Base-by-base conservation (phyloP, 2,888 invertebrate genomes). In the Nemapogon koenigi region DNA sequence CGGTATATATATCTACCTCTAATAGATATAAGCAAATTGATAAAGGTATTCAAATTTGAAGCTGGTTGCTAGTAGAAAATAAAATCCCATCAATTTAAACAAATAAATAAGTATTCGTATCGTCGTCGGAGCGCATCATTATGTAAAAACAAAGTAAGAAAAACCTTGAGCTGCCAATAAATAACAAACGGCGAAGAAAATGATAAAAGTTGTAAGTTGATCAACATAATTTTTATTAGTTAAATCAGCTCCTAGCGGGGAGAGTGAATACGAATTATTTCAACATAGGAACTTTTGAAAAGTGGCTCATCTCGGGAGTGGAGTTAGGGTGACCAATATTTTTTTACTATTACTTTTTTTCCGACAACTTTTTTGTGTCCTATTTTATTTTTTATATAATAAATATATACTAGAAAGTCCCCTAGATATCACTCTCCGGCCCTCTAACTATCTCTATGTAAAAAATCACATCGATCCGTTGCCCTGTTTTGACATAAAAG, bases 151-250 rank as follows among this genome's bases (percentile, higher is more conserved):
- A 36, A 27, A 32, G 10, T 15, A 32, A 18, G 15, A 22, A 16
- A n/a, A 31, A 31, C 16, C n/a, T 16, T 3, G 6, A 13, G 16
- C 16, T 16, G 17, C 16, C 16, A 16, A 16, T 4, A 16, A 31
- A 31, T 31, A 31, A 4, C 31, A 31, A 17, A 15, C 13, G 31
- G 3, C 16, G 16, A n/a, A 16, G 31, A 17, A 54, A 55, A 55
- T 59, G 55, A 53, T 48, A 48, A 55, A 59, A 60, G 53, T 62
- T 59, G 45, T 60, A 60, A 63, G 46, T 60, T 49, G 52, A 61
- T 62, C 58, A 62, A 55, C 60, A 62, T 59, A 63, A 62, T 61
- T 55, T 57, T 61, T 59, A 61, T 62, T 61, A 58, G 53, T 58
- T 65, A 60, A 62, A 61, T 62, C 59, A 63, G 57, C 59, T 50